Conservation (phyloP, 37 sponge, comb jelly and placozoan species). For the Oopsacas minuta region DNA sequence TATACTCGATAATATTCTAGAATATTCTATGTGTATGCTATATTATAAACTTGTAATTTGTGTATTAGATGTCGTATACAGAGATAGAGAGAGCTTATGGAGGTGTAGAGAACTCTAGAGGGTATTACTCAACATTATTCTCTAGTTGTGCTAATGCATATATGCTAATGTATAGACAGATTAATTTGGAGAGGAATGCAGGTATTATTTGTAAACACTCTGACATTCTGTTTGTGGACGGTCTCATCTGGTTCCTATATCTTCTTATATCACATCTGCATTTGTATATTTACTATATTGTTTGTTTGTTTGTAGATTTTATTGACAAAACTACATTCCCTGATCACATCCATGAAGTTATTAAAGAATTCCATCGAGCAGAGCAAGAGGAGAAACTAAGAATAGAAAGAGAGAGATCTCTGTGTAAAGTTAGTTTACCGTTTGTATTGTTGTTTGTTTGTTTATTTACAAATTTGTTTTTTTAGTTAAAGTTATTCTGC, state of each 20-base stretch:
- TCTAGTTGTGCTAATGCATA: conserved; percentile 82
- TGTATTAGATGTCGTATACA: conserved; percentile 28
- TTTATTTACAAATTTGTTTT: neutral
- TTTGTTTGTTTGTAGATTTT: conserved; percentile 46
- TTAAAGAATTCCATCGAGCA: conserved; percentile 27
- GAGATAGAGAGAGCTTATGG: conserved; percentile 74
- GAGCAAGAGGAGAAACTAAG: conserved; percentile 32
- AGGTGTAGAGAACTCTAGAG: conserved; percentile 30
- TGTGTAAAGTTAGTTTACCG: conserved; percentile 52
- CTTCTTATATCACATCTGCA: neutral
- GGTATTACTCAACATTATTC: conserved; percentile 43
- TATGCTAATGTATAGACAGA: conserved; percentile 84
- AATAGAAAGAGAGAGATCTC: conserved; percentile 45
- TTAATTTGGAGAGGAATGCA: conserved; percentile 34
- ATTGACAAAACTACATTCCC: conserved; percentile 39
- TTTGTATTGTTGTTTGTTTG: neutral
- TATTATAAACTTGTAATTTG: neutral
- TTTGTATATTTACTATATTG: neutral
- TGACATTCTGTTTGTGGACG: neutral
- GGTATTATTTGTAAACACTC: neutral
- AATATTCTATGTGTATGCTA: neutral
- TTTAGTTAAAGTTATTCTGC: conserved; percentile 59
- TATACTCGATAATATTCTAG: neutral
- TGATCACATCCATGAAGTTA: conserved; percentile 35
- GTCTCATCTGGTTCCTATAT: neutral